A percentile compares a stretch with the other conserved stretches of the same genome.
Conservation (phyloP, 92 coral and sea anemone genomes). For the Isaurus tuberculatus region DNA sequence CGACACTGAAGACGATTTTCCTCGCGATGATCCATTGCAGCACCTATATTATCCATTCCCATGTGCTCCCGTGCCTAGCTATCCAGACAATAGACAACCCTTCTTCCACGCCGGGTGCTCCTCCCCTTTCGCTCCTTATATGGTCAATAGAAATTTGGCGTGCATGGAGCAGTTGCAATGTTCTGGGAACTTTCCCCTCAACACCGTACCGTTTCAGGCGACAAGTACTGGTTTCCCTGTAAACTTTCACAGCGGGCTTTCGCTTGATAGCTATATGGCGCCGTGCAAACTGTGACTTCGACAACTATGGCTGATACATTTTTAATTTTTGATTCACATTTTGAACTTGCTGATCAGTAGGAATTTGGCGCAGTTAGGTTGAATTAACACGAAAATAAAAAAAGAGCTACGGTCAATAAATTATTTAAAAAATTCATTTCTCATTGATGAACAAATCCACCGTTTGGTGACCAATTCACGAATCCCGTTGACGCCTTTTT, state of each 20-base stretch:
- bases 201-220: slow-evolving; percentile 39
- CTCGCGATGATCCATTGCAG: slow-evolving; percentile 36
- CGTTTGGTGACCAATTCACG: no score
- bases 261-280: slow-evolving; percentile 43
- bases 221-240: slow-evolving; percentile 34
- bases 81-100: slow-evolving; percentile 40
- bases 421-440: no score
- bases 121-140: slow-evolving; percentile 45
- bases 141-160: slow-evolving; percentile 45
- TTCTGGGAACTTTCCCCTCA: slow-evolving; percentile 48
- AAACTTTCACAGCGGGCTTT: slow-evolving; percentile 35
- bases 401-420: no score
- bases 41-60: slow-evolving; percentile 45
- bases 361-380: no score
- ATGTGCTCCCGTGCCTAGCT: slow-evolving; percentile 34
- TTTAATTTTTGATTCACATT: no score
- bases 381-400: no score
- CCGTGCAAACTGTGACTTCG: slow-evolving; percentile 39
- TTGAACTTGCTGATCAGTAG: no score
- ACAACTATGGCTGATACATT: background rate
- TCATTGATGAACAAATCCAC: no score
- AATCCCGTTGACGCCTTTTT: no score
- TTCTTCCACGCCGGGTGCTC: slow-evolving; percentile 47
- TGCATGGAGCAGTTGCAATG: slow-evolving; percentile 35
- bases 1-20: slow-evolving; percentile 48